These are phyloP conservation scores for Pachyramphus minor DNA, from an alignment of 2,113 vertebrate genomes.

Conservation along the genomic window DNA sequence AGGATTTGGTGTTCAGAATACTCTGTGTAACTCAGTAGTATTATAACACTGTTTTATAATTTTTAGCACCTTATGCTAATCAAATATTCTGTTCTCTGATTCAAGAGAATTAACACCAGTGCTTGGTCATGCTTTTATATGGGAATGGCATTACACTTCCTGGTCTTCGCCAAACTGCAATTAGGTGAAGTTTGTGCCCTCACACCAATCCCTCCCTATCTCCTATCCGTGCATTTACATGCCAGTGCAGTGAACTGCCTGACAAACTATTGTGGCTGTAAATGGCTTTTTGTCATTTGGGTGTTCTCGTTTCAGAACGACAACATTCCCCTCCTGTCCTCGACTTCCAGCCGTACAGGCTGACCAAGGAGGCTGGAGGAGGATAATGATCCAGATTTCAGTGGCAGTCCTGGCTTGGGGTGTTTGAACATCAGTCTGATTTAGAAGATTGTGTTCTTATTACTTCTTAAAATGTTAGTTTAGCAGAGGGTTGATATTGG, in stretches of 20 bases:
- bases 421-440: not conserved
- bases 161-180: not conserved
- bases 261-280: not conserved
- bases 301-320: not conserved
- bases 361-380: not conserved
- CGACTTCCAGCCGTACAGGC: not conserved
- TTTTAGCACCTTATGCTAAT: not conserved
- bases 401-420: not conserved
- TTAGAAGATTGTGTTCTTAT: not conserved
- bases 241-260: not conserved
- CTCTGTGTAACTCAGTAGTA: not conserved
- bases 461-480: not conserved
- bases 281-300: not conserved
- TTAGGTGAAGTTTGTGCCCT: not conserved
- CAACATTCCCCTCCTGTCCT: not conserved
- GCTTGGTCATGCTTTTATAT: not conserved
- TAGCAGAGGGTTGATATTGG: not conserved
- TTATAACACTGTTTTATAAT: not conserved
- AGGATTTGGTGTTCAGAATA: not conserved
- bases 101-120: not conserved
- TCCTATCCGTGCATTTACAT: not conserved
- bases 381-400: not conserved
- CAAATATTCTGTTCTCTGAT: not conserved
- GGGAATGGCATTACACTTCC: not conserved
- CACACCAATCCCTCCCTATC: not conserved